Evolutionary conservation across 2,888 invertebrate species (phyloP).

Genomic region (Eutolmus rufibarbis): DNA sequence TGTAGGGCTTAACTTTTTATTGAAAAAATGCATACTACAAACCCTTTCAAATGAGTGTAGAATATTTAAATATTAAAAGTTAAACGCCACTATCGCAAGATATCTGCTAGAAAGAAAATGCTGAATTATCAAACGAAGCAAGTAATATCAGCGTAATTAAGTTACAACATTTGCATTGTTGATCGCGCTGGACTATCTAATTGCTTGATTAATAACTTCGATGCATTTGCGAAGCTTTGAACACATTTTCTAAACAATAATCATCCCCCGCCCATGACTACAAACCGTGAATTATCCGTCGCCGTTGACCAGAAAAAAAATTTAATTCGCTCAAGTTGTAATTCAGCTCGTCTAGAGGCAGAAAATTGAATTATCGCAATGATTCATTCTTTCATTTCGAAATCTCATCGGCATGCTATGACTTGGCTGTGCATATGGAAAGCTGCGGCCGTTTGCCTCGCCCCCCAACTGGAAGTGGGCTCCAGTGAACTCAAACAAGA

Average conservation of each 20-base stretch:
- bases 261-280: background rate
- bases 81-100: background rate
- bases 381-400: background rate
- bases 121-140: background rate
- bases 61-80: too few species aligned
- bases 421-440: background rate
- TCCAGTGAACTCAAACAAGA: background rate
- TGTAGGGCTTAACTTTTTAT: too few species aligned
- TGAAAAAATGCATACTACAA: too few species aligned
- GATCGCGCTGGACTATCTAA: background rate
- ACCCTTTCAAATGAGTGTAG: too few species aligned
- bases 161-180: background rate
- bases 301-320: background rate
- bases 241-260: background rate
- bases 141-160: background rate
- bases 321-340: background rate
- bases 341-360: background rate
- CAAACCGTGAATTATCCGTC: background rate
- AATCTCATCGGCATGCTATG: background rate
- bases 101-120: background rate
- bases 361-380: background rate
- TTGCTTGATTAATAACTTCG: background rate
- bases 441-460: background rate
- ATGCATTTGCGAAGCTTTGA: background rate
- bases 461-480: background rate